Evolutionary conservation across 2,888 invertebrate species (phyloP).

Genomic region (Cenopis cana): DNA sequence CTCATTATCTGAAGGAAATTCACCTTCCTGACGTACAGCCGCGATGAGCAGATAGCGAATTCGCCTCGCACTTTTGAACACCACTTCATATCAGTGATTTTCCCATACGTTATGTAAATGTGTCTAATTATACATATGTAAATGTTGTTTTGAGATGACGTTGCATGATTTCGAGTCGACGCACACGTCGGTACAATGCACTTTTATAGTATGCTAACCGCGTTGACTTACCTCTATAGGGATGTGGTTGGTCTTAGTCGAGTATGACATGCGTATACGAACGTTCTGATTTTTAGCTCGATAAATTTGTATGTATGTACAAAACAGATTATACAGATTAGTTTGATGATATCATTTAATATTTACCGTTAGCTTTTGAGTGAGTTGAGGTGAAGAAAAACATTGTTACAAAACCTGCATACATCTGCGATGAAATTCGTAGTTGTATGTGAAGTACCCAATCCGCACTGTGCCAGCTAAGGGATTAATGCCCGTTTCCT

Average conservation of each 20-base stretch:
- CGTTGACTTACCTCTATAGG: slow-evolving; percentile 61
- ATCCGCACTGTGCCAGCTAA: too few species aligned
- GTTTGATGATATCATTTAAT: too few species aligned
- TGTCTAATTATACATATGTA: slow-evolving; percentile 37
- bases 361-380: too few species aligned
- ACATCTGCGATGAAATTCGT: too few species aligned
- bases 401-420: too few species aligned
- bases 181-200: slow-evolving; percentile 69
- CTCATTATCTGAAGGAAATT: slow-evolving; percentile 31
- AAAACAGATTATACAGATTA: too few species aligned
- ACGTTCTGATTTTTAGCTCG: too few species aligned
- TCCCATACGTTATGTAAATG: slow-evolving; percentile 42
- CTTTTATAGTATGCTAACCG: slow-evolving; percentile 78
- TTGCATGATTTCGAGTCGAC: slow-evolving; percentile 52
- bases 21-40: slow-evolving; percentile 2
- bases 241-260: slow-evolving; percentile 48
- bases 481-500: too few species aligned
- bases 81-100: slow-evolving; percentile 25
- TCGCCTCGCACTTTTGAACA: slow-evolving; percentile 27
- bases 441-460: too few species aligned
- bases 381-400: too few species aligned
- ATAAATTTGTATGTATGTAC: too few species aligned
- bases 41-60: slow-evolving; percentile 1
- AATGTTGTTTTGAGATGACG: slow-evolving; percentile 60
- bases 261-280: too few species aligned